Base-by-base conservation (phyloP, 2,888 invertebrate genomes). In the Andrena marginata region DNA sequence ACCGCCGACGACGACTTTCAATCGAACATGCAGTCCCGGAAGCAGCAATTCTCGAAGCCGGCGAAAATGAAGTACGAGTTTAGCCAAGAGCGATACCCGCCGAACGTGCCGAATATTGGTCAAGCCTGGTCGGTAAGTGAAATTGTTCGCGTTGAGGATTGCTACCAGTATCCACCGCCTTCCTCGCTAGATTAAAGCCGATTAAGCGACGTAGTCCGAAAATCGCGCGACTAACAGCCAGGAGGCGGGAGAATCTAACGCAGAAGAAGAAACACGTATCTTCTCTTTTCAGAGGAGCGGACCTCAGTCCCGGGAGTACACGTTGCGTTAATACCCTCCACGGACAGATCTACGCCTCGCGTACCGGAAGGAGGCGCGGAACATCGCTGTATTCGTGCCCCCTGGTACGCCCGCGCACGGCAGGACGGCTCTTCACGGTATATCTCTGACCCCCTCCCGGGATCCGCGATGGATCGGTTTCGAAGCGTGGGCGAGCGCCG, bases 1-100 rank as follows among this genome's bases (percentile, higher is more conserved):
- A 94, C 96, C 62, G 95, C 96, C 0, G 95, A 95, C 80, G 91
- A 91, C 49, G 90, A 90, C 2, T 86, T 89, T 73, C 82, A 70
- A 10, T 75, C 82, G 26, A 76, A 63, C 10, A 76, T 85, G 7
- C 87, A 86, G 42, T 67, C 87, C 3, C 89, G 88, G 16, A 89
- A 87, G 49, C 90, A 87, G 49, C 90, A 92, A 77, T 90, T 88
- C 64, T 81, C 85, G 6, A 91, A 90, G 42, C 89, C 91, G 56
- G 87, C 90, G 74, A 85, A 86, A 70, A 70, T 88, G 49, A 88
- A 91, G 82, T 90, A 91, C 80, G 90, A 90, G 59, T 87, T 87
- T 67, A 89, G 84, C 56, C 88, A 89, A 33, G 83, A 89, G 2
- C 91, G 89, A 56, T 92, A 91, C 56, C 80, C 87, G 20, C 82